A percentile compares a stretch with the other conserved stretches of the same genome.
These are phyloP conservation scores for Diogma glabrata DNA, from an alignment of 2,888 invertebrate genomes.

Conservation along the genomic window DNA sequence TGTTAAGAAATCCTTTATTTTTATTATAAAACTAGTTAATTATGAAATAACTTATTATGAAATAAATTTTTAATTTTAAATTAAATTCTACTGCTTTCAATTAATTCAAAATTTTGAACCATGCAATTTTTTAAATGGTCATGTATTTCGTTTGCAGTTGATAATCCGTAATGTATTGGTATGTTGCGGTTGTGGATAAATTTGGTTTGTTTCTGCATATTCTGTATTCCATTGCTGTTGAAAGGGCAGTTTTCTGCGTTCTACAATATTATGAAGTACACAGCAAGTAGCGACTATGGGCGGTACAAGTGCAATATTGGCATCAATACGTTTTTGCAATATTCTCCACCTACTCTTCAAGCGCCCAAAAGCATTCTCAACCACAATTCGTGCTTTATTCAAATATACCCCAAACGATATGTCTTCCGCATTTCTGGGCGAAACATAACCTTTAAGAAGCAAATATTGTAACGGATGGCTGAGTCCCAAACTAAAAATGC, in stretches of 20 bases:
- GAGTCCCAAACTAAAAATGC: slow-evolving; percentile 20
- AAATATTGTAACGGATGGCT: slow-evolving; percentile 20
- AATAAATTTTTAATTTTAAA: too few relatives aligned
- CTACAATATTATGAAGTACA: neutral
- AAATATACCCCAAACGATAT: slow-evolving; percentile 22
- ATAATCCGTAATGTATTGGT: neutral
- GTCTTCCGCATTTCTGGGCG: slow-evolving; percentile 15
- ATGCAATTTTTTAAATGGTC: neutral
- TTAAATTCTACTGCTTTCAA: too few relatives aligned
- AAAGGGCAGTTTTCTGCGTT: neutral
- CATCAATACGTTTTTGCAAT: slow-evolving; percentile 20
- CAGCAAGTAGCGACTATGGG: slow-evolving; percentile 16
- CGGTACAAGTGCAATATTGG: slow-evolving; percentile 19
- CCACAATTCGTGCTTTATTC: slow-evolving; percentile 9
- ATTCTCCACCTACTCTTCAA: slow-evolving; percentile 23
- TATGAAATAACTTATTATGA: too few relatives aligned
- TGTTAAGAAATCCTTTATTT: too few relatives aligned
- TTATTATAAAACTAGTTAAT: too few relatives aligned
- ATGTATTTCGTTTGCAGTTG: neutral
- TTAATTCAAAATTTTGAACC: too few relatives aligned
- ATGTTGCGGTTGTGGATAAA: neutral
- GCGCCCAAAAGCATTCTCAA: slow-evolving; percentile 23
- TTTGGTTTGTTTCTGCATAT: neutral
- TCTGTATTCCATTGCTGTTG: neutral
- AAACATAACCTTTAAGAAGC: slow-evolving; percentile 20